phyloP scores from a whole-genome alignment of 2,113 vertebrate species.

The Talpa occidentalis region DNA sequence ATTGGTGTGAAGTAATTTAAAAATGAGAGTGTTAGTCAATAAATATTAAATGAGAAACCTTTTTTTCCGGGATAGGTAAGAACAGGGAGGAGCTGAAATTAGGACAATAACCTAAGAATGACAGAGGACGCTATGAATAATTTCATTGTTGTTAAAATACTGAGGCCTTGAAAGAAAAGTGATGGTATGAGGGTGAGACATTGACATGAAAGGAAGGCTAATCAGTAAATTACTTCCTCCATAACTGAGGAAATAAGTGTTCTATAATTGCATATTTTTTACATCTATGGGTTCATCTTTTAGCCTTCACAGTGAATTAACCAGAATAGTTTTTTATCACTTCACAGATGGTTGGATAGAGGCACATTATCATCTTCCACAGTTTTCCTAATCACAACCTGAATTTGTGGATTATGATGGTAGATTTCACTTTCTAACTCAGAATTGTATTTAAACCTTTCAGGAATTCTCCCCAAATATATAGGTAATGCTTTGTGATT shows the following conservation, averaged over 20 bases:
- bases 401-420: background rate
- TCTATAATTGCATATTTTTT: background rate
- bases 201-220: background rate
- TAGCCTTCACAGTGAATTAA: background rate
- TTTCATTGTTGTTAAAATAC: background rate
- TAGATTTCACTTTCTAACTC: background rate
- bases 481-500: background rate
- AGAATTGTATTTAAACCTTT: background rate
- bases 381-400: background rate
- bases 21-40: background rate
- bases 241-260: background rate
- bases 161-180: background rate
- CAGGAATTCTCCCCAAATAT: background rate
- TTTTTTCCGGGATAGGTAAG: background rate
- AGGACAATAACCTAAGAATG: background rate
- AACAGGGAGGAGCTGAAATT: background rate
- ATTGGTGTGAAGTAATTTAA: background rate
- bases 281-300: background rate
- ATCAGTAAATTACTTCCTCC: background rate
- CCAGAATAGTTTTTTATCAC: background rate
- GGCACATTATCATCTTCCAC: background rate
- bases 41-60: background rate
- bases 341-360: background rate
- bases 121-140: background rate
- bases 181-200: background rate